phyloP scores from a whole-genome alignment of 1,140 invertebrate genomes.

The Drosophila sp. region DNA sequence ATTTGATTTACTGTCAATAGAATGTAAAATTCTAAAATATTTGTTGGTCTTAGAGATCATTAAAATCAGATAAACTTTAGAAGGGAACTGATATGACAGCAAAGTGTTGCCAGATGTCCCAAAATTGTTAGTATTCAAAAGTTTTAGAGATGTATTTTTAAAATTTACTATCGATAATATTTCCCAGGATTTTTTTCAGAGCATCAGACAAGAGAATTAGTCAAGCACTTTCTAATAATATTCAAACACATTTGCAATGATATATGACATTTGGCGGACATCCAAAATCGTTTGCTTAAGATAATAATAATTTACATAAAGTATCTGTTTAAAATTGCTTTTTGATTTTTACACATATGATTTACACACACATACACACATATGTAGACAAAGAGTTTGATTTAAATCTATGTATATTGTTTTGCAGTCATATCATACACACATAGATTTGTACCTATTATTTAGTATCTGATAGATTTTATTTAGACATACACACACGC shows the following conservation, averaged over 20 bases:
- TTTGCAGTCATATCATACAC: conserved; percentile 27
- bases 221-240: background rate
- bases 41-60: no score
- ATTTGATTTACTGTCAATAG: no score
- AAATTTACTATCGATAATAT: no score
- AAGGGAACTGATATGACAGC: no score
- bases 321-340: background rate
- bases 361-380: conserved; percentile 5
- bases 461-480: background rate
- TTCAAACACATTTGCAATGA: background rate
- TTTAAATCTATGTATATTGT: conserved; percentile 19
- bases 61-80: no score
- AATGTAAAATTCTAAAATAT: no score
- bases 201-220: no score
- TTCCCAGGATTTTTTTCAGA: no score
- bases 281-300: background rate
- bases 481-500: conserved; percentile 41
- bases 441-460: conserved; percentile 23
- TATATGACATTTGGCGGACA: background rate
- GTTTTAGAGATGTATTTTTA: no score
- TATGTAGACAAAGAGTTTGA: conserved; percentile 6
- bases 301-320: background rate
- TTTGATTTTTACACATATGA: background rate
- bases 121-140: no score
- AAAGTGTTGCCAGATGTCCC: no score